These are phyloP conservation scores for Andrena flavipes DNA, from an alignment of 2,888 invertebrate genomes.

Conservation along the genomic window DNA sequence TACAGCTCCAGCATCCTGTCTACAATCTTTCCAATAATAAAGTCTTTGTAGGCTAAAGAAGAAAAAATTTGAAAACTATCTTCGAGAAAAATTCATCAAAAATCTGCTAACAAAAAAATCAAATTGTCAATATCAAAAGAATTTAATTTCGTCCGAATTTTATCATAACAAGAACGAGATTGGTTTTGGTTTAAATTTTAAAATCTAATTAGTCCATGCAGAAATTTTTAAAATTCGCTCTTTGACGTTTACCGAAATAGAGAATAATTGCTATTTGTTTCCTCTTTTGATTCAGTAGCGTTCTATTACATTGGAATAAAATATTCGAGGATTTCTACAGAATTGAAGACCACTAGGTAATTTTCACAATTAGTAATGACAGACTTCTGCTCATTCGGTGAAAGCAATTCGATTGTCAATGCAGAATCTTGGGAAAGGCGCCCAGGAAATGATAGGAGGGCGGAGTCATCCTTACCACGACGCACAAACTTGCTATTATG, in stretches of 20 bases:
- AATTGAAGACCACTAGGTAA: too few relatives aligned
- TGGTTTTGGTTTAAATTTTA: too few relatives aligned
- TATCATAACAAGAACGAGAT: too few relatives aligned
- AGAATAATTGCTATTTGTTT: too few relatives aligned
- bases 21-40: slow-evolving; percentile 3
- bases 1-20: neutral
- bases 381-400: slow-evolving; percentile 34
- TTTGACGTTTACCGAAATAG: too few relatives aligned
- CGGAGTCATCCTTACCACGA: slow-evolving; percentile 60
- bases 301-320: too few relatives aligned
- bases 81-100: neutral
- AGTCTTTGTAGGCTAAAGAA: neutral
- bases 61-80: neutral
- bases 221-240: neutral
- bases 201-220: too few relatives aligned
- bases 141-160: too few relatives aligned
- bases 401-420: slow-evolving; percentile 43
- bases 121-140: too few relatives aligned
- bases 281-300: too few relatives aligned
- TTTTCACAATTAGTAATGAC: neutral
- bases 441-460: slow-evolving; percentile 39
- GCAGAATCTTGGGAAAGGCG: slow-evolving; percentile 27
- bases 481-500: slow-evolving; percentile 67
- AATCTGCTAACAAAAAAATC: too few relatives aligned
- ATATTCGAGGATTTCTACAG: too few relatives aligned